phyloP scores from a whole-genome alignment of 2,113 vertebrate species.

The Hirundichthys speculiger region DNA sequence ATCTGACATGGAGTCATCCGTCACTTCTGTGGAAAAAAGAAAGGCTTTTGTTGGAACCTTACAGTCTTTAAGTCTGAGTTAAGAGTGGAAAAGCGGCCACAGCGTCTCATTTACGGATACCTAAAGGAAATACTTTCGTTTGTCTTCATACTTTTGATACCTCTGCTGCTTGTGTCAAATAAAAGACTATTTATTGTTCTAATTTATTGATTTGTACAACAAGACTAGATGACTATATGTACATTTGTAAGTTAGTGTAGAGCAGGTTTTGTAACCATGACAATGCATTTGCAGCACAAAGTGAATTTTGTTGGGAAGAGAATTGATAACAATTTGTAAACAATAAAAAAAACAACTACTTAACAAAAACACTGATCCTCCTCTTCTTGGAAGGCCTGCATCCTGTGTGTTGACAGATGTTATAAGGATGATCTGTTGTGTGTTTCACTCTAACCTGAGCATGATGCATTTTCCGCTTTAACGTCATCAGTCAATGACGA shows the following conservation, averaged over 20 bases:
- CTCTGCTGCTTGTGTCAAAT: slow-evolving; percentile 81
- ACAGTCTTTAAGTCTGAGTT: slow-evolving; percentile 3
- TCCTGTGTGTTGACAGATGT: too few relatives aligned
- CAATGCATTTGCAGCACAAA: slow-evolving; percentile 48
- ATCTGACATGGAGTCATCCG: slow-evolving; percentile 34
- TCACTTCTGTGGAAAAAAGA: slow-evolving; percentile 45
- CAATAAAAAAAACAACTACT: slow-evolving; percentile 34
- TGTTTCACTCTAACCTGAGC: not conserved
- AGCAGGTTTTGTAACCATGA: slow-evolving; percentile 53
- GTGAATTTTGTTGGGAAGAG: slow-evolving; percentile 51
- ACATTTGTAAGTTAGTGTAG: slow-evolving; percentile 67
- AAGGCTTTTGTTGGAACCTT: slow-evolving; percentile 28
- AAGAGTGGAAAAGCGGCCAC: slow-evolving; percentile 17
- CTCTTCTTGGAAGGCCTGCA: too few relatives aligned
- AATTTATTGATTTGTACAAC: slow-evolving; percentile 83
- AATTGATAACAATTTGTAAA: slow-evolving; percentile 48
- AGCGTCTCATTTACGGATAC: slow-evolving; percentile 6
- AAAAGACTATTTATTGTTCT: slow-evolving; percentile 84
- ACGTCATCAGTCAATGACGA: not conserved
- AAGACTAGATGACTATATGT: slow-evolving; percentile 62
- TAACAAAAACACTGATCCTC: not conserved
- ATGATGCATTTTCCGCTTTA: not conserved
- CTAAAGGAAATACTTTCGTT: slow-evolving; percentile 43
- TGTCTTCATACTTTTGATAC: slow-evolving; percentile 61
- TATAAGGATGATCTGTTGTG: too few relatives aligned